Percentiles rank a stretch among this genome's conserved stretches.
Conservation (phyloP, 2,888 invertebrate genomes). For the Linyphia triangularis region DNA sequence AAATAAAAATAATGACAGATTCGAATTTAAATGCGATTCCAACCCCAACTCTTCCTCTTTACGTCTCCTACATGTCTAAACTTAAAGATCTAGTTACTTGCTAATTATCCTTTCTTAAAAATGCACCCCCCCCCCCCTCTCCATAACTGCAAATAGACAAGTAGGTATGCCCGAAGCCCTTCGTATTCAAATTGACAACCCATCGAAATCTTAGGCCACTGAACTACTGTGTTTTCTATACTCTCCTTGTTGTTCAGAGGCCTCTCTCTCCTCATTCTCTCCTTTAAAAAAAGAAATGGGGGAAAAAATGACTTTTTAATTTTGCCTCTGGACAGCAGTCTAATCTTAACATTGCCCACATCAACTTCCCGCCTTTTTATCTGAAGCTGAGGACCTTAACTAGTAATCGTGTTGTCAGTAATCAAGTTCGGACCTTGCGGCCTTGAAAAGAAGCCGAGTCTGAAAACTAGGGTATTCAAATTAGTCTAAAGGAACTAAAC, state of each 20-base stretch:
- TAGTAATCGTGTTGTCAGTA: not conserved
- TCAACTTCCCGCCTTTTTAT: not conserved
- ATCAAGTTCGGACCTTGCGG: not conserved
- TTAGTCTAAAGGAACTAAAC: not conserved
- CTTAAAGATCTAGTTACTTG: too few relatives aligned
- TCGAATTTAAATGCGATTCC: too few relatives aligned
- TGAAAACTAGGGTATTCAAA: slow-evolving; percentile 9
- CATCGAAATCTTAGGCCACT: not conserved
- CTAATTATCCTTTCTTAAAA: too few relatives aligned
- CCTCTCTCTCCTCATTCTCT: too few relatives aligned
- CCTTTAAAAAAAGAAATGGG: too few relatives aligned
- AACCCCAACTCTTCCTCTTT: too few relatives aligned
- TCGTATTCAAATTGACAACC: not conserved
- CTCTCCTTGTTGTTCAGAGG: not conserved
- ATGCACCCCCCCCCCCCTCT: too few relatives aligned
- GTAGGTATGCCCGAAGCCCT: not conserved
- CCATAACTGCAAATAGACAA: too few relatives aligned
- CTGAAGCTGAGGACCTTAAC: not conserved
- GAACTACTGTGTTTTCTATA: not conserved
- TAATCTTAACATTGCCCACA: not conserved
- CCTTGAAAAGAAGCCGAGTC: not conserved
- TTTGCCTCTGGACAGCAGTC: not conserved
- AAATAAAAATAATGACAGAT: too few relatives aligned
- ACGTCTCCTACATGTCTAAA: too few relatives aligned
- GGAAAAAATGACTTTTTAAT: not conserved